phyloP scores from a whole-genome alignment of 2,113 vertebrate genomes.

The Caranx melampygus region DNA sequence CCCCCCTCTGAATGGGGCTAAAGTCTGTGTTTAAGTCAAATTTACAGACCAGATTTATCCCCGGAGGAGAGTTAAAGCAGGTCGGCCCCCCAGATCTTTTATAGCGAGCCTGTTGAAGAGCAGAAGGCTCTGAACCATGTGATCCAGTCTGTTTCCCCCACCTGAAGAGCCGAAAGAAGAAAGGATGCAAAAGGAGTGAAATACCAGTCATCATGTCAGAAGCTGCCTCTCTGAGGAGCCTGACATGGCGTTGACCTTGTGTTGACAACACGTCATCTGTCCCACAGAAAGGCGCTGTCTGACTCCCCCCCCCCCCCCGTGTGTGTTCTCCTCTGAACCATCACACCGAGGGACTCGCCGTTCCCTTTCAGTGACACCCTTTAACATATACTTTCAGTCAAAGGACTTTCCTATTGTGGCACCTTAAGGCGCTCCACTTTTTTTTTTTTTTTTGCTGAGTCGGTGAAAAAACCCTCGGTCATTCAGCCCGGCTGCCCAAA shows the following conservation, averaged over 20 bases:
- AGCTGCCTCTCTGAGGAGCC: conserved; percentile 1
- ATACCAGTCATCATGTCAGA: not conserved
- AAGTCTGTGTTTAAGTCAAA: conserved; percentile 37
- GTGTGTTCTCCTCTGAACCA: not conserved
- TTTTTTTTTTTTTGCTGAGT: conserved; percentile 52
- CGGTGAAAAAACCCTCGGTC: conserved; percentile 23
- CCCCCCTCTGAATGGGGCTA: not conserved
- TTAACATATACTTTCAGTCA: conserved; percentile 34
- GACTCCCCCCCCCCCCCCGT: not conserved
- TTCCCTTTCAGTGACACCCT: conserved; percentile 40
- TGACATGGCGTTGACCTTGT: conserved; percentile 43
- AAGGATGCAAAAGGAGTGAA: not conserved
- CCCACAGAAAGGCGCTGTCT: conserved; percentile 2
- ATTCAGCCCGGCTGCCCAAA: conserved; percentile 40
- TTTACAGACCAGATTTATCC: conserved; percentile 27
- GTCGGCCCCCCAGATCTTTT: not conserved
- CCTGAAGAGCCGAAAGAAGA: not conserved
- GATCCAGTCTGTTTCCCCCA: not conserved
- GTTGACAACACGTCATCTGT: not conserved
- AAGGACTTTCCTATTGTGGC: conserved; percentile 27
- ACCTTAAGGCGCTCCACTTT: conserved; percentile 20
- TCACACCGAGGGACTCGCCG: conserved; percentile 8
- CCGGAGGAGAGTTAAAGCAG: not conserved
- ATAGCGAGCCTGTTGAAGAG: not conserved
- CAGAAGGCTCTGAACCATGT: not conserved